Percentiles rank a stretch among this genome's conserved stretches.
Conservation (phyloP, 1,140 invertebrate genomes). For the Panulirus ornatus region DNA sequence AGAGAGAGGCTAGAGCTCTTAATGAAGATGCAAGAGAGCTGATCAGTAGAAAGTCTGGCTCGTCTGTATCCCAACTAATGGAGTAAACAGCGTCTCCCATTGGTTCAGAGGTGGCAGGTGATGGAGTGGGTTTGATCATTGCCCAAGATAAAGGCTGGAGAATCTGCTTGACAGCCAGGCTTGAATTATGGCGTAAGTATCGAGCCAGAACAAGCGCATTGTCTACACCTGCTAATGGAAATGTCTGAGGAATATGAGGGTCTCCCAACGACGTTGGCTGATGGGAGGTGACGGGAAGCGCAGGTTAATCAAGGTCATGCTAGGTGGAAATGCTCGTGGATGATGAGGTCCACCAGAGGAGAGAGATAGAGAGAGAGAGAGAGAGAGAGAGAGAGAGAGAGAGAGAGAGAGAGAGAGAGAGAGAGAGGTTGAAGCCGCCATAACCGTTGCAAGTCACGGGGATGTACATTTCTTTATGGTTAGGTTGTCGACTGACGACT, state of each 20-base stretch:
- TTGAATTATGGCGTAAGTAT: not conserved
- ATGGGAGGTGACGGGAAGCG: no score
- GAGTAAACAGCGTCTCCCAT: not conserved
- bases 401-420: not conserved
- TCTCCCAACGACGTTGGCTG: no score
- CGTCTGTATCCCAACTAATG: conserved; percentile 11
- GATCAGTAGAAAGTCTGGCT: not conserved
- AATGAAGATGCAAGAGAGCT: conserved; percentile 10
- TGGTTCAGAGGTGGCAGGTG: not conserved
- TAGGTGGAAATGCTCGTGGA: no score
- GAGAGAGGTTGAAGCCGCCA: no score
- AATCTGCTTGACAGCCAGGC: not conserved
- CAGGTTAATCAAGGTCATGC: no score
- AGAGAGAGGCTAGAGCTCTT: not conserved
- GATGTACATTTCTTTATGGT: not conserved
- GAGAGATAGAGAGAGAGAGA: not conserved
- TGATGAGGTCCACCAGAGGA: no score
- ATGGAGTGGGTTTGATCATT: not conserved
- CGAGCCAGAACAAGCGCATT: not conserved
- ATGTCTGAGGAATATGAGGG: not conserved
- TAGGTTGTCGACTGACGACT: not conserved
- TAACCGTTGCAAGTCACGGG: not conserved
- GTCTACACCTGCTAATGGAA: not conserved
- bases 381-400: no score
- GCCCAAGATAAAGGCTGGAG: not conserved